Evolutionary conservation across 1,140 invertebrate genomes (phyloP), one percentile per base, ranked within the genome.

Genomic region (Anoplophora glabripennis): DNA sequence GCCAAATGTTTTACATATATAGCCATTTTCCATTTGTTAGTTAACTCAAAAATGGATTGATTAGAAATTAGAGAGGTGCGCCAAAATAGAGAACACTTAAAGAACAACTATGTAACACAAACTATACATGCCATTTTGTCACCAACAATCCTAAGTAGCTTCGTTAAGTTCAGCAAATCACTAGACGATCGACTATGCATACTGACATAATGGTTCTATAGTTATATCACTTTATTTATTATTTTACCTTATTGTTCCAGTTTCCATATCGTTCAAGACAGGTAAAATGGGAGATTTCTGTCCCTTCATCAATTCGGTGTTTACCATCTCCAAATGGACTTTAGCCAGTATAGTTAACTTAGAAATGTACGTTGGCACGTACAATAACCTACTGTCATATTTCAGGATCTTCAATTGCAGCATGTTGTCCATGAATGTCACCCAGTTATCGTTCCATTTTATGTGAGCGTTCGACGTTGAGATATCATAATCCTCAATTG

Each of bases 361-460:
- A 44, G 86, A 81, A 35, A 98, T 91, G 60, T 87, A 85, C 0
- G 91, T 96, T 1, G 94, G 94, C 0, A 98, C 84, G 66, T 86
- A 86, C 0, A 97, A 81, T 12, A 84, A 81, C 58, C 89, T 77
- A 0, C 86, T 86, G 64, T 92, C 88, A 11, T 82, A 76, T 18
- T 82, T 81, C 1, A 96, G 68, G 49, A 96, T 86, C 61, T 88
- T 84, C 60, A 96, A 84, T 74, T 98, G 95, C 14, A 97, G 75
- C 86, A 97, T 89, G 15, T 89, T 93, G 75, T 98, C 95, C 81
- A 97, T 85, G 74, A 95, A 97, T 0, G 93, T 83, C 0, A 94
- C 85, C 92, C 92, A 98, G 73, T 96, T 94, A 67, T 88, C 71
- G 7, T 76, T 75, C 92, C 92, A 94, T 41, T 68, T 62, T 0